Conservation (phyloP, 2,113 vertebrate species). For the Tichodroma muraria region DNA sequence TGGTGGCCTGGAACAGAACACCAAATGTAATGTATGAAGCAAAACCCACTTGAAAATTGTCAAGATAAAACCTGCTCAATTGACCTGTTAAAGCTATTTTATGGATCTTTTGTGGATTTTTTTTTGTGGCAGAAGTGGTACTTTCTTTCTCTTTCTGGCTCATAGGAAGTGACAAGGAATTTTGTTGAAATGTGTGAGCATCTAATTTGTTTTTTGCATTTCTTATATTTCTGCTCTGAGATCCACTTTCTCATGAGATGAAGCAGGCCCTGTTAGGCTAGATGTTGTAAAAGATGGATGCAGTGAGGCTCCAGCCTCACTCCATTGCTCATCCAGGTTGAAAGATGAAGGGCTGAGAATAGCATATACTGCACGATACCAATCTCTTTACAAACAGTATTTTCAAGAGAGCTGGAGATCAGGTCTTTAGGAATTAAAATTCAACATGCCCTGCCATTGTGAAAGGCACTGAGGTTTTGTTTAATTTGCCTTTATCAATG, state of each 20-base stretch:
- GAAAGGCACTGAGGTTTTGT: background rate
- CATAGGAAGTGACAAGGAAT: background rate
- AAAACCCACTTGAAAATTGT: background rate
- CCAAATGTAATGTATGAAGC: background rate
- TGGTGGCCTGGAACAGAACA: background rate
- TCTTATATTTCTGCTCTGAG: background rate
- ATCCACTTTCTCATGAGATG: background rate
- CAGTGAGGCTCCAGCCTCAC: background rate
- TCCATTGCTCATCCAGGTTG: background rate
- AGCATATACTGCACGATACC: background rate
- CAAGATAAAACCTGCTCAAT: background rate
- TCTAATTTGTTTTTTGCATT: background rate
- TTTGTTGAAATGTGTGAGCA: background rate
- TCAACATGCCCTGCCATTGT: background rate
- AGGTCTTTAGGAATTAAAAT: background rate
- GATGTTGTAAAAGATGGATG: background rate
- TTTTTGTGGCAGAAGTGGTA: background rate
- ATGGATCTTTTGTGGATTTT: too few species aligned
- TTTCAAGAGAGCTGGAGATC: background rate
- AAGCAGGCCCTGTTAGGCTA: background rate
- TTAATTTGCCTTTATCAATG: background rate
- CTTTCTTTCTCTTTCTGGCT: background rate
- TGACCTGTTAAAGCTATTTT: background rate
- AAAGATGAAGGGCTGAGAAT: background rate
- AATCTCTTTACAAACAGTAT: background rate